Percentiles rank a stretch among this genome's conserved stretches.
phyloP scores from a whole-genome alignment of 2,113 vertebrate species.

The Prochilodus magdalenae region DNA sequence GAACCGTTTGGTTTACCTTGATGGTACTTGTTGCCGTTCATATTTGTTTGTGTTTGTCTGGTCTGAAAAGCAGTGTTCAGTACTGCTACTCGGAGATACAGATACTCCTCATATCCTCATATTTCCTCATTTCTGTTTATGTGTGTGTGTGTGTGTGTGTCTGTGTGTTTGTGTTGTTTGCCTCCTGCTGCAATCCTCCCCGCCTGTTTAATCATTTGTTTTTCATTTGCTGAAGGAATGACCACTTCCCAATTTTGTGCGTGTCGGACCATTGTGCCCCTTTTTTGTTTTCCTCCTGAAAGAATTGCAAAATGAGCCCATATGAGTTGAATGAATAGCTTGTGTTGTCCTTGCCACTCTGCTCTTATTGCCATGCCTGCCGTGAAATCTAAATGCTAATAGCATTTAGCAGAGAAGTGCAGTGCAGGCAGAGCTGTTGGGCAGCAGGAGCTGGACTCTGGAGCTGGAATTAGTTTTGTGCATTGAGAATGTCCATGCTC shows the following conservation, averaged over 20 bases:
- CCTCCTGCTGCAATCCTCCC: background rate
- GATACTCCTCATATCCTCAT: too few relatives aligned
- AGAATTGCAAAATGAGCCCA: conserved; percentile 20
- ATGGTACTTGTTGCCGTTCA: background rate
- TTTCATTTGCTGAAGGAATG: conserved; percentile 1
- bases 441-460: background rate
- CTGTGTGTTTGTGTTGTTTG: conserved; percentile 8
- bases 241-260: background rate
- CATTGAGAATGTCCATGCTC: background rate
- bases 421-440: background rate
- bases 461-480: conserved; percentile 4
- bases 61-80: too few relatives aligned
- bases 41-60: background rate
- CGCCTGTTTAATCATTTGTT: background rate
- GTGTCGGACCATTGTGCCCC: background rate
- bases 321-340: conserved; percentile 12
- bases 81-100: too few relatives aligned
- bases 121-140: background rate
- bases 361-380: background rate
- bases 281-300: conserved; percentile 20
- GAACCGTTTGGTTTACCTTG: background rate
- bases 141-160: too few relatives aligned
- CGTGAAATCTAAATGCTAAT: conserved; percentile 27
- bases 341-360: background rate
- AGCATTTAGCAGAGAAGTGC: background rate